Conservation (phyloP, 2,113 vertebrate species). For the Odontesthes bonariensis region DNA sequence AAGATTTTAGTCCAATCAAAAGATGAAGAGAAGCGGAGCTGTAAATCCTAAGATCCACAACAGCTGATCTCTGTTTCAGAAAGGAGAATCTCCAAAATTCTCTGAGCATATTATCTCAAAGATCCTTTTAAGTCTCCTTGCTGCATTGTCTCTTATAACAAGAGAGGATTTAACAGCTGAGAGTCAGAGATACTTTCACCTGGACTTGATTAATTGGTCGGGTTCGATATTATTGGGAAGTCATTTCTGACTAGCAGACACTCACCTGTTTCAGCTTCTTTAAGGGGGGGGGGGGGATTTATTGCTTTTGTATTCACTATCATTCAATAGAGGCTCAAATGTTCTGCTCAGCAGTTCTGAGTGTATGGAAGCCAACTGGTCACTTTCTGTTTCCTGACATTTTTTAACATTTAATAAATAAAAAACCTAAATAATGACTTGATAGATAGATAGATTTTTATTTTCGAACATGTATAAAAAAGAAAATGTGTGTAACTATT, state of each 20-base stretch:
- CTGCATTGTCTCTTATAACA: not conserved
- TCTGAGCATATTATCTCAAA: not conserved
- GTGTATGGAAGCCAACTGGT: too few relatives aligned
- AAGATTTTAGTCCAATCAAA: conserved; percentile 6
- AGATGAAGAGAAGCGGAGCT: not conserved
- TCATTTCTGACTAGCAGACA: conserved; percentile 3
- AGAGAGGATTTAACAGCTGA: conserved; percentile 10
- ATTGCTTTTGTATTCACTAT: not conserved
- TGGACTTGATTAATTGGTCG: not conserved
- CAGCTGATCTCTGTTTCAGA: conserved; percentile 36
- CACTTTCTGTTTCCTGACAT: too few relatives aligned
- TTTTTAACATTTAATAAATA: too few relatives aligned
- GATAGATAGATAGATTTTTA: too few relatives aligned
- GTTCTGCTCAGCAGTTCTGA: too few relatives aligned
- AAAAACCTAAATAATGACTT: too few relatives aligned
- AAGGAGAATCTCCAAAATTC: conserved; percentile 20
- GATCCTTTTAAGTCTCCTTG: not conserved
- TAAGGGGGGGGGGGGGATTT: not conserved
- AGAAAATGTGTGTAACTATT: too few relatives aligned
- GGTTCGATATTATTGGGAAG: not conserved
- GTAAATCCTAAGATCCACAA: conserved; percentile 31
- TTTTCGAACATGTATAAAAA: too few relatives aligned
- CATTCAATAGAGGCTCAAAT: too few relatives aligned
- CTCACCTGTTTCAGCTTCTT: not conserved
- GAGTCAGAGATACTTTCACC: not conserved